Percentiles rank a stretch among this genome's conserved stretches.
Evolutionary conservation across 2,888 invertebrate species (phyloP).

Genomic region (Hemaris fuciformis): DNA sequence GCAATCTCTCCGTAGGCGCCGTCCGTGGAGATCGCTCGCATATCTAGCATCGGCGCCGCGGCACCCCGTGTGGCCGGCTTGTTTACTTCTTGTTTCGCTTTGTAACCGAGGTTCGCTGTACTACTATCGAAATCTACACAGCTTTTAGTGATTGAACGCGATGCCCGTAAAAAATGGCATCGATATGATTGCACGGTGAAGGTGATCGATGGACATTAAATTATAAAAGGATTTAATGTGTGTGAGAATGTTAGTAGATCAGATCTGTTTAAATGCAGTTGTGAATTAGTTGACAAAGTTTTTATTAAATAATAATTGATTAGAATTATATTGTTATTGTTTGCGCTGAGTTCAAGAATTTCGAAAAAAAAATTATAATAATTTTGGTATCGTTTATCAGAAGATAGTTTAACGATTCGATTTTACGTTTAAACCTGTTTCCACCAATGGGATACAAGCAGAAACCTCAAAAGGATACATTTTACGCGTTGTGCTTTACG

Average conservation of each 20-base stretch:
- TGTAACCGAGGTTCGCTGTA: conserved; percentile 6
- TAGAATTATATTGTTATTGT: too few relatives aligned
- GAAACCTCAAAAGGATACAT: conserved; percentile 6
- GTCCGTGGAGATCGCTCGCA: conserved; percentile 40
- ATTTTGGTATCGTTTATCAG: not conserved
- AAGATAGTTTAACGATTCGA: not conserved
- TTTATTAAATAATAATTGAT: too few relatives aligned
- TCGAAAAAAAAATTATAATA: too few relatives aligned
- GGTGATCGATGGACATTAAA: not conserved
- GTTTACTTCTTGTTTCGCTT: conserved; percentile 13
- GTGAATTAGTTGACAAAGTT: too few relatives aligned
- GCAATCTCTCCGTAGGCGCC: conserved; percentile 60
- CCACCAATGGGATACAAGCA: not conserved
- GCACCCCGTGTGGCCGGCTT: conserved; percentile 19
- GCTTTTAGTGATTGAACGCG: not conserved
- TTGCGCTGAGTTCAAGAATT: too few relatives aligned
- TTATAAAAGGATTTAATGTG: too few relatives aligned
- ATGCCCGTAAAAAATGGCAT: not conserved
- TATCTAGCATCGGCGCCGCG: conserved; percentile 48
- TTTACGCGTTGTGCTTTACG: conserved; percentile 5
- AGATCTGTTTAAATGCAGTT: too few relatives aligned
- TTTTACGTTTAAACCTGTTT: not conserved
- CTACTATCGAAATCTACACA: conserved; percentile 10
- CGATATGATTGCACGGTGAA: not conserved
- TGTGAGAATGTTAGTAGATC: too few relatives aligned